These are phyloP conservation scores for Centropyge bicolor DNA, from an alignment of 2,797 vertebrate species.

Conservation along the genomic window DNA sequence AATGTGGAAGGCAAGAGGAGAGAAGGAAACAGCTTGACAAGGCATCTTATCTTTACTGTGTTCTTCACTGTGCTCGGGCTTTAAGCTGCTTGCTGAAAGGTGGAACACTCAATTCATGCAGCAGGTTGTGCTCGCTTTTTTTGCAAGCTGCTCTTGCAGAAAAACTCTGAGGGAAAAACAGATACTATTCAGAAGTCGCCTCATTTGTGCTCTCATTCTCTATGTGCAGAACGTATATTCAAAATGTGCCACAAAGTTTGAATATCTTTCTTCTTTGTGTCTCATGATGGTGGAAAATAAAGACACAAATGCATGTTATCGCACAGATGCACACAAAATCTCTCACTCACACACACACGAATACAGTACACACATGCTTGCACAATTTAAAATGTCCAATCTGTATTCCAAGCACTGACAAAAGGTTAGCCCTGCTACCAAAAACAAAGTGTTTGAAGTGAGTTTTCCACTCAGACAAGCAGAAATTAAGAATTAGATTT, in stretches of 20 bases:
- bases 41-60: constrained; percentile 73
- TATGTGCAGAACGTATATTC: constrained; percentile 47
- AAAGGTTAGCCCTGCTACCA: constrained; percentile 34
- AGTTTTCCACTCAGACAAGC: constrained; percentile 45
- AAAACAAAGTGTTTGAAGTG: constrained; percentile 30
- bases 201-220: constrained; percentile 62
- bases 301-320: constrained; percentile 29
- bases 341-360: neutral
- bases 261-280: constrained; percentile 29
- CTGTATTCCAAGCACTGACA: constrained; percentile 67
- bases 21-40: constrained; percentile 72
- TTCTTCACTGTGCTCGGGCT: constrained; percentile 62
- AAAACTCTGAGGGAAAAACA: constrained; percentile 49
- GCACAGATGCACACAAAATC: neutral
- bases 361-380: constrained; percentile 6
- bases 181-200: constrained; percentile 42
- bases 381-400: constrained; percentile 50
- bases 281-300: constrained; percentile 12
- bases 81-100: constrained; percentile 68
- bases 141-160: constrained; percentile 49
- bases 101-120: constrained; percentile 64
- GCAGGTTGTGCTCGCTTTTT: constrained; percentile 36
- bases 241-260: constrained; percentile 42
- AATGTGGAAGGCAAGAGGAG: constrained; percentile 50
- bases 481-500: constrained; percentile 29